A percentile compares a stretch with the other conserved stretches of the same genome.
Conservation (phyloP, 2,888 invertebrate species). For the Ormyrus thymus region DNA sequence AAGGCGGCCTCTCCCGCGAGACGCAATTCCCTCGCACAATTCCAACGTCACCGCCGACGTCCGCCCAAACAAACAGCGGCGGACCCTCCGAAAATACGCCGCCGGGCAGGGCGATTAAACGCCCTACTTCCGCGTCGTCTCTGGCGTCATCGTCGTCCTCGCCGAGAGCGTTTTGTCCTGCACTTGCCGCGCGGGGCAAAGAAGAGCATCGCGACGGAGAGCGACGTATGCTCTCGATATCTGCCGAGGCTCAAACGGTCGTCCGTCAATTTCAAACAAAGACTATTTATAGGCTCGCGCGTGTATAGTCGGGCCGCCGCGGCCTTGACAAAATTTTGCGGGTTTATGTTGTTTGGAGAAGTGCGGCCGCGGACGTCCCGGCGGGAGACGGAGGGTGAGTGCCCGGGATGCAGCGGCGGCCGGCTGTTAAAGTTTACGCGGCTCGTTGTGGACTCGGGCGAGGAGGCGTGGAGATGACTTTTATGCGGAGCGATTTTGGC, state of each 20-base stretch:
- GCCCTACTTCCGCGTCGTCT: too few relatives aligned
- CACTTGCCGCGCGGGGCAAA: background rate
- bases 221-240: background rate
- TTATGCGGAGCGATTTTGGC: background rate
- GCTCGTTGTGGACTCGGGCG: background rate
- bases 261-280: constrained; percentile 27
- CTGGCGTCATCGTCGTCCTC: too few relatives aligned
- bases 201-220: too few relatives aligned
- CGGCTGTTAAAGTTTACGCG: background rate
- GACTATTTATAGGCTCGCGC: constrained; percentile 24
- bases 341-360: constrained; percentile 20
- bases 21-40: too few relatives aligned
- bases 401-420: background rate
- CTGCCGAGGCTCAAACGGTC: constrained; percentile 14
- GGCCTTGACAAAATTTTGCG: constrained; percentile 19
- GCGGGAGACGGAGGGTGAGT: background rate
- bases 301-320: background rate
- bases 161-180: constrained; percentile 1
- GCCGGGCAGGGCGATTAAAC: too few relatives aligned
- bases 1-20: too few relatives aligned
- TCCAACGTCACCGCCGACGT: too few relatives aligned
- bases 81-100: too few relatives aligned
- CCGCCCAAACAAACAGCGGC: too few relatives aligned
- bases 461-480: background rate
- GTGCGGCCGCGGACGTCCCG: background rate